Conservation (phyloP, 2,113 vertebrate genomes). For the Otus sunia region DNA sequence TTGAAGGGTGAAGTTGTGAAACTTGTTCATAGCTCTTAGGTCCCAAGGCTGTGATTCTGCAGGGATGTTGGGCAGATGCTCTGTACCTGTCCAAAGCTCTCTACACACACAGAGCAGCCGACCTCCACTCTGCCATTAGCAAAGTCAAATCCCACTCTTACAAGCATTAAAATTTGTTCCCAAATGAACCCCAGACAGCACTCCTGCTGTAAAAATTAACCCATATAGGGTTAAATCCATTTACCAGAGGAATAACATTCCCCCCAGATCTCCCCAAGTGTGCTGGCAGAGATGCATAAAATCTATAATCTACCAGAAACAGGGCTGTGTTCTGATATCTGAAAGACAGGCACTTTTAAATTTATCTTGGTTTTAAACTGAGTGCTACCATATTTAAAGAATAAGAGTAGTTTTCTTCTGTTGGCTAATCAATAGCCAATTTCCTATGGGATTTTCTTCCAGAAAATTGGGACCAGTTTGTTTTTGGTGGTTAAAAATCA, state of each 20-base stretch:
- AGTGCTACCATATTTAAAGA: not conserved
- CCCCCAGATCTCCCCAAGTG: not conserved
- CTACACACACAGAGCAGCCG: accelerated
- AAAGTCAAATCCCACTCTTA: not conserved
- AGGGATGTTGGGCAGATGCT: not conserved
- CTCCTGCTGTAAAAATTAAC: not conserved
- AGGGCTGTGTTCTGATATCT: not conserved
- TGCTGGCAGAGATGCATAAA: not conserved
- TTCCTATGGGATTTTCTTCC: not conserved
- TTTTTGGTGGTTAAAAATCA: not conserved
- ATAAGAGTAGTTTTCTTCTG: not conserved
- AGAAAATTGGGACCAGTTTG: not conserved
- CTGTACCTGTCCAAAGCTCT: not conserved
- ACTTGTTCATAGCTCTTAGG: not conserved
- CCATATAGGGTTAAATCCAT: not conserved
- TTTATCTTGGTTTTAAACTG: not conserved
- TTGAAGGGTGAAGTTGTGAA: not conserved
- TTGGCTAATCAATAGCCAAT: not conserved
- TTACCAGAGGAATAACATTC: not conserved
- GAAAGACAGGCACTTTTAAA: not conserved
- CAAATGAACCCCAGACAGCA: not conserved
- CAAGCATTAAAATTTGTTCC: not conserved
- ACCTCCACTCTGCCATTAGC: not conserved
- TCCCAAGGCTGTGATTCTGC: not conserved
- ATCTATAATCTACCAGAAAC: not conserved